Percentiles rank a stretch among this genome's conserved stretches.
phyloP scores from a whole-genome alignment of 2,113 vertebrate genomes.

The Tapirus terrestris region DNA sequence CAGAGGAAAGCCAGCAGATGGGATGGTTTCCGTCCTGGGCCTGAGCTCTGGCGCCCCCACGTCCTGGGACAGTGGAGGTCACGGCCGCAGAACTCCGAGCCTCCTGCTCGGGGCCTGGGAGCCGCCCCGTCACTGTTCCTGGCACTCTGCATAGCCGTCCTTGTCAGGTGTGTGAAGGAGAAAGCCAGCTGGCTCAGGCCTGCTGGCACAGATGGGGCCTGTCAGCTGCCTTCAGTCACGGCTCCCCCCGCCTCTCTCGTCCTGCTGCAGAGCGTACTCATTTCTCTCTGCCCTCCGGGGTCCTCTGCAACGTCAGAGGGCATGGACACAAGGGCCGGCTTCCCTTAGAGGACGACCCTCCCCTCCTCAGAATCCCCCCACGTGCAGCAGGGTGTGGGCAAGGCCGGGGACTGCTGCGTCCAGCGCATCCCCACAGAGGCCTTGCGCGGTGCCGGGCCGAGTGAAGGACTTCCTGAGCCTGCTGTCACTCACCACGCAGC shows the following conservation, averaged over 20 bases:
- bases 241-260: neutral
- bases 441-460: fast-evolving
- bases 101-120: neutral
- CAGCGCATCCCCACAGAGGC: fast-evolving
- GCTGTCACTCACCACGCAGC: fast-evolving
- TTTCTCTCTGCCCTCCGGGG: neutral
- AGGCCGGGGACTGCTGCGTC: neutral
- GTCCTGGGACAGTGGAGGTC: neutral
- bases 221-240: neutral
- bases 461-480: fast-evolving
- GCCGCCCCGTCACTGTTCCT: fast-evolving
- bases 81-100: fast-evolving
- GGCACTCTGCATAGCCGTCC: fast-evolving
- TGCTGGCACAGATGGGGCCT: neutral
- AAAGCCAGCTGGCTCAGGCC: neutral
- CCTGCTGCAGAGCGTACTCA: fast-evolving
- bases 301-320: fast-evolving
- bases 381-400: fast-evolving
- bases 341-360: neutral
- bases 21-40: neutral
- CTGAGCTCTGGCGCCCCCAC: fast-evolving
- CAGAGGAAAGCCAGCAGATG: neutral
- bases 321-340: neutral
- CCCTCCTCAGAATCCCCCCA: neutral
- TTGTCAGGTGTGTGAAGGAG: neutral